Evolutionary conservation across 2,888 invertebrate genomes (phyloP).

Genomic region (Acronicta alni): DNA sequence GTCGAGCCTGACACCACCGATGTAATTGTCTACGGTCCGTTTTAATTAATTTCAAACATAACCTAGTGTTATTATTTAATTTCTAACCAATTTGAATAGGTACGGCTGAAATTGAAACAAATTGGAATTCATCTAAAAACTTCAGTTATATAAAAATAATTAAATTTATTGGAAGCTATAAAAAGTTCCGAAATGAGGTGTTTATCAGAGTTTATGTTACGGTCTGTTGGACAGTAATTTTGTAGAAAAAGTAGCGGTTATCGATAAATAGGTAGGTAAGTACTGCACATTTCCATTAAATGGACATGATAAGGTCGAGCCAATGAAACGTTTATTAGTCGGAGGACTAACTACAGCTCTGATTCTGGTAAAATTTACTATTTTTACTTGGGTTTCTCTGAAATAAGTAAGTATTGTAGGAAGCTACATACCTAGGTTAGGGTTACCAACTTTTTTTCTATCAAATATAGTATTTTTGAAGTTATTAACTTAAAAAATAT

Average conservation of each 20-base stretch:
- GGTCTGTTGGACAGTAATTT: slow-evolving; percentile 18
- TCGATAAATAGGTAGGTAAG: neutral
- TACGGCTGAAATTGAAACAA: slow-evolving; percentile 11
- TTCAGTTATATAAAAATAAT: slow-evolving; percentile 23
- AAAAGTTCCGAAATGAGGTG: slow-evolving; percentile 27
- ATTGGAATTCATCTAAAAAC: slow-evolving; percentile 25
- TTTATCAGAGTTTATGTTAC: slow-evolving; percentile 28
- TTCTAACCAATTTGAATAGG: slow-evolving; percentile 35
- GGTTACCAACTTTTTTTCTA: too few species aligned
- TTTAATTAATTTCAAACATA: slow-evolving; percentile 42
- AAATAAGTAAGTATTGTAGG: too few species aligned
- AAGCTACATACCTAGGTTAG: too few species aligned
- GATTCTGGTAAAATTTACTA: too few species aligned
- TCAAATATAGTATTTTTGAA: too few species aligned
- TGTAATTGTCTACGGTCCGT: slow-evolving; percentile 2
- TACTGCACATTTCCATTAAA: too few species aligned
- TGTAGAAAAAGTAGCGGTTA: slow-evolving; percentile 17
- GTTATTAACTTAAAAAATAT: too few species aligned
- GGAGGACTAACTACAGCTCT: too few species aligned
- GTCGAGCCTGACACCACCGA: neutral
- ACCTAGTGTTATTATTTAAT: slow-evolving; percentile 33
- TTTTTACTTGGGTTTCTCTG: too few species aligned
- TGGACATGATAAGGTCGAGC: too few species aligned
- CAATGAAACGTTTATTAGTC: too few species aligned
- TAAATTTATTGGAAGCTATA: slow-evolving; percentile 9